phyloP scores from a whole-genome alignment of 1,140 invertebrate species.

The Drosophila ercepeae region DNA sequence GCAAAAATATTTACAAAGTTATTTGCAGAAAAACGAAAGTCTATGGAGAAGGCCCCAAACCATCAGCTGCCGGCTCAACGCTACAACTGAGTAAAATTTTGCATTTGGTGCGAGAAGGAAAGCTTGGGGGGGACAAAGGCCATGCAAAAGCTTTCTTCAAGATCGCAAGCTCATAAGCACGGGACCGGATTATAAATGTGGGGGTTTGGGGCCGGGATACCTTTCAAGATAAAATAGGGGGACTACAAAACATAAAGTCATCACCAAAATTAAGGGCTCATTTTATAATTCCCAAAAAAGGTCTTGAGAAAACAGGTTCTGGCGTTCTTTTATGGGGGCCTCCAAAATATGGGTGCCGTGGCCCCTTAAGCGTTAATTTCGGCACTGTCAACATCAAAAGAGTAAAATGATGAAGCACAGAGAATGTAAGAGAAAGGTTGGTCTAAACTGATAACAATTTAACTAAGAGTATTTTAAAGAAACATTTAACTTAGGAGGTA shows the following conservation, averaged over 20 bases:
- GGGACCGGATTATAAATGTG: too few species aligned
- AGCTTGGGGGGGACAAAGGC: slow-evolving; percentile 55
- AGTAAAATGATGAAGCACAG: not conserved
- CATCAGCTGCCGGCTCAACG: slow-evolving; percentile 29
- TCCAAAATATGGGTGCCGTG: too few species aligned
- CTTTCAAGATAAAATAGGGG: too few species aligned
- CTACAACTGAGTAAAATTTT: slow-evolving; percentile 33
- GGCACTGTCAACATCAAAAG: not conserved
- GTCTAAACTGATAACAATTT: slow-evolving; percentile 2
- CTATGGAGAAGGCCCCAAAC: slow-evolving; percentile 11
- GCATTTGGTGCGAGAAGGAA: slow-evolving; percentile 12
- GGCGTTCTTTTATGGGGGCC: too few species aligned
- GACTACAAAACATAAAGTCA: too few species aligned
- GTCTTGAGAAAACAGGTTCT: too few species aligned
- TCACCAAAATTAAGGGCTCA: too few species aligned
- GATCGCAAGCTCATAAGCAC: not conserved
- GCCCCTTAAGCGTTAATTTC: too few species aligned
- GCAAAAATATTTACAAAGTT: slow-evolving; percentile 3
- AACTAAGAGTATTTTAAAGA: not conserved
- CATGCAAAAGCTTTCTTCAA: slow-evolving; percentile 20
- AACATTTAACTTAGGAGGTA: too few species aligned
- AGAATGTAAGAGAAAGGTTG: not conserved
- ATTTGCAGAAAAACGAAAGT: not conserved
- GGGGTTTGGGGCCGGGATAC: too few species aligned
- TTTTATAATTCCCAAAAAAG: too few species aligned